Evolutionary conservation across 1,140 invertebrate species (phyloP), one percentile per base, ranked within the genome.

Genomic region (Papilio glaucus): DNA sequence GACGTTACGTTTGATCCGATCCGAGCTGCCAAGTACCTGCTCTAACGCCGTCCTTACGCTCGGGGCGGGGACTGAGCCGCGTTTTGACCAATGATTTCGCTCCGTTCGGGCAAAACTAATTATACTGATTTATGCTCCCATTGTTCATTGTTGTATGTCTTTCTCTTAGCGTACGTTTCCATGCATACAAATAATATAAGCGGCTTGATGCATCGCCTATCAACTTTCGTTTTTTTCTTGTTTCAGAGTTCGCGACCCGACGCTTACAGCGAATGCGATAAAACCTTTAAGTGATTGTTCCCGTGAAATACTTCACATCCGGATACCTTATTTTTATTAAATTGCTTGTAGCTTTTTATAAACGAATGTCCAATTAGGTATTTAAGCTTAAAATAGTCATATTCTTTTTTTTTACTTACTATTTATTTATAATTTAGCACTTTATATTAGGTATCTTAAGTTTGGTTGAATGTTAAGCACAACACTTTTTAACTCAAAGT

Each of bases 101-200:
- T 87, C 83, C 87, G 87, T 86, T 85, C 83, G 84, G 82, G 85
- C 86, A 89, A 89, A 92, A 93, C 93, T 93, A 93, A 93, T 93
- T 93, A 93, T 93, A 93, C 92, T 93, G 93, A 93, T 93, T 93
- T 93, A 93, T 93, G 89, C 90, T 81, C 82, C 91, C 92, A 93
- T 93, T 93, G 93, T 93, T 88, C 93, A 93, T 93, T 93, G 93
- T 93, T 92, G 84, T 87, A 86, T 86, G 85, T 89, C 87, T 90
- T 84, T 87, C 85, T 85, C 84, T 83, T 79, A 77, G 78, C 82
- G 79, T 85, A 81, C 78, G 82, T 79, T 84, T 85, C 75, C 81
- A 81, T 87, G 82, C 81, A 85, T 85, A 39, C 37, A 65, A 49
- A 45, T 45, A 68, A 42, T 49, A 49, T 33, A 84, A 83, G 83